Percentiles rank a stretch among this genome's conserved stretches.
Conservation (phyloP, 2,113 vertebrate genomes). For the Pteronura brasiliensis region DNA sequence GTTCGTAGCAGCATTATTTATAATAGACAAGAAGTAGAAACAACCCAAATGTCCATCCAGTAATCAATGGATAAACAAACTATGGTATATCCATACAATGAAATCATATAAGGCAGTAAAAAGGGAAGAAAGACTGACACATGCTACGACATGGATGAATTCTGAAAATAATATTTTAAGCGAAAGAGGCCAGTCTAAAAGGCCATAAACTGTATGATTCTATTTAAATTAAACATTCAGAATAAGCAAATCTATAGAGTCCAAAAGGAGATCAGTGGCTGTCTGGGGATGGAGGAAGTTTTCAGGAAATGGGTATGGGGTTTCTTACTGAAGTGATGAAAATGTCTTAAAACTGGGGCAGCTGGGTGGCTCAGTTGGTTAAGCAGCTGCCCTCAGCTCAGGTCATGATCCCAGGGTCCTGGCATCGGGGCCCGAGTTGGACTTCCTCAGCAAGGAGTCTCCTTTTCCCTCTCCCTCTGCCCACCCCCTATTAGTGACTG, state of each 20-base stretch:
- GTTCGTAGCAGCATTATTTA: background rate
- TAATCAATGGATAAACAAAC: no score
- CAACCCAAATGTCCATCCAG: no score
- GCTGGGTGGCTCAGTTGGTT: background rate
- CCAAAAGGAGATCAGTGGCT: background rate
- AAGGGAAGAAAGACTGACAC: background rate
- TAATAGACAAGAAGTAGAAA: no score
- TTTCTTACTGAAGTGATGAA: background rate
- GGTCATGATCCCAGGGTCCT: background rate
- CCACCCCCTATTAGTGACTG: background rate
- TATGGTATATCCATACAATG: no score
- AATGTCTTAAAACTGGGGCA: background rate
- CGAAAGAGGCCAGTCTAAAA: background rate
- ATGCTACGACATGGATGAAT: background rate
- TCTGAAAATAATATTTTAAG: background rate
- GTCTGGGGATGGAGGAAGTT: background rate
- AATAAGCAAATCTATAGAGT: background rate
- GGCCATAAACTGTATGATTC: background rate
- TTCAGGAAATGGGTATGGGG: background rate
- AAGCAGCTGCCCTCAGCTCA: background rate
- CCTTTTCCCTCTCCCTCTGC: background rate
- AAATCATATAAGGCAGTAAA: no score
- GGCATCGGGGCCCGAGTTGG: background rate
- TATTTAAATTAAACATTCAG: background rate
- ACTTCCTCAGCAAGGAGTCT: background rate